Evolutionary conservation across 2,113 vertebrate genomes (phyloP).

Genomic region (Dipodomys stephensi): DNA sequence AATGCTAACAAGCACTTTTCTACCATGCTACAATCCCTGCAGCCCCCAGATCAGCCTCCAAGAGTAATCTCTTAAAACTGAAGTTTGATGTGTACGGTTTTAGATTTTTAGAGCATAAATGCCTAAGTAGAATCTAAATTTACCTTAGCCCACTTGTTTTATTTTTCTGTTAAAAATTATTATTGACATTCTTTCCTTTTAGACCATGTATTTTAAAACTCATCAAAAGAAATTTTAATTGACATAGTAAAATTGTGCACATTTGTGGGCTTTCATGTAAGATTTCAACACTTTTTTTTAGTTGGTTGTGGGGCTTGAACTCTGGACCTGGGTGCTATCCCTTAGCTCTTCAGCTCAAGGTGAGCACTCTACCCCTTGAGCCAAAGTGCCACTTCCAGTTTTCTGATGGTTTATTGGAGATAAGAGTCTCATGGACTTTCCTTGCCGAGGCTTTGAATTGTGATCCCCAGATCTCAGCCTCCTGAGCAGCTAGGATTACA

Average conservation of each 20-base stretch:
- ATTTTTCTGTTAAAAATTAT: constrained; percentile 41
- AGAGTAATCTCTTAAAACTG: not conserved
- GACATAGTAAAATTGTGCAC: not conserved
- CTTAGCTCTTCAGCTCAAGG: no score
- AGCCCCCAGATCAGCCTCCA: not conserved
- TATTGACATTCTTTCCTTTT: not conserved
- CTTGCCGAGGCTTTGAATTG: no score
- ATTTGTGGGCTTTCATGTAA: not conserved
- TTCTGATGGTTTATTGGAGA: no score
- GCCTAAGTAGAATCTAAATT: not conserved
- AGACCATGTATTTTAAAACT: not conserved
- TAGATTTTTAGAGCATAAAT: constrained; percentile 10
- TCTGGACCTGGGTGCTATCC: no score
- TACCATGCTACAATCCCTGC: not conserved
- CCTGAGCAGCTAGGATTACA: no score
- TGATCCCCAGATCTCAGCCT: no score
- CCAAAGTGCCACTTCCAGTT: no score
- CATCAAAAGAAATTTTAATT: not conserved
- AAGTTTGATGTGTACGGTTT: not conserved
- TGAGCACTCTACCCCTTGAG: no score
- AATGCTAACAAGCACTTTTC: not conserved
- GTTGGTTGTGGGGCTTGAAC: no score
- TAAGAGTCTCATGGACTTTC: no score
- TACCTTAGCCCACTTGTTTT: not conserved
- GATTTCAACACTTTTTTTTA: not conserved